Evolutionary conservation across 2,888 invertebrate genomes (phyloP).

Genomic region (Spialia ferax): DNA sequence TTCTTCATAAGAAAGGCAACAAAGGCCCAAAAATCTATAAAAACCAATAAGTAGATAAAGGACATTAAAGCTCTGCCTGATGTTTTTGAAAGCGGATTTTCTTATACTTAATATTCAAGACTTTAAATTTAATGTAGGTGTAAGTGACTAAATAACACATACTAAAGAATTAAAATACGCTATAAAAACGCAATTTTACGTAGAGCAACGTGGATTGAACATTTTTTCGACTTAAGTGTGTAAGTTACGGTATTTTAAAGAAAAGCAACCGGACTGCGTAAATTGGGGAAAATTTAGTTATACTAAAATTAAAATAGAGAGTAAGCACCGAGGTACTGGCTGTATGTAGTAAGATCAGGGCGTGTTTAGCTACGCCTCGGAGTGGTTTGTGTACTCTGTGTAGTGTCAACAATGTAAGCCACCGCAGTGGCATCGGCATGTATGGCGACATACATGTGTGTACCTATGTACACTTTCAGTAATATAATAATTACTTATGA

Average conservation of each 20-base stretch:
- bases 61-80: background rate
- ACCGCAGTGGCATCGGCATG: conserved; percentile 16
- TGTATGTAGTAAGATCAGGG: conserved; percentile 19
- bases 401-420: conserved; percentile 31
- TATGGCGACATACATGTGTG: background rate
- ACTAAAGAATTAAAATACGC: background rate
- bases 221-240: background rate
- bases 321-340: background rate
- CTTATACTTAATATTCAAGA: background rate
- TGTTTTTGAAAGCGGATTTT: background rate
- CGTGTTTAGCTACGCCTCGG: conserved; percentile 28
- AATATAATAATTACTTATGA: background rate
- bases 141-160: background rate
- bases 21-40: background rate
- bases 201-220: too few relatives aligned
- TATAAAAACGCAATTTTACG: background rate
- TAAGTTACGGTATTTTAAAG: background rate
- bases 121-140: background rate
- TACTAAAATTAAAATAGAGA: background rate
- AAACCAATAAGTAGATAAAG: background rate
- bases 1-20: conserved; percentile 12
- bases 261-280: background rate
- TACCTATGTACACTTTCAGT: too few relatives aligned
- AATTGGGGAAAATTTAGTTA: background rate
- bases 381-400: conserved; percentile 23